Evolutionary conservation across 2,888 invertebrate species (phyloP).

Genomic region (Hypselothyrea guttata): DNA sequence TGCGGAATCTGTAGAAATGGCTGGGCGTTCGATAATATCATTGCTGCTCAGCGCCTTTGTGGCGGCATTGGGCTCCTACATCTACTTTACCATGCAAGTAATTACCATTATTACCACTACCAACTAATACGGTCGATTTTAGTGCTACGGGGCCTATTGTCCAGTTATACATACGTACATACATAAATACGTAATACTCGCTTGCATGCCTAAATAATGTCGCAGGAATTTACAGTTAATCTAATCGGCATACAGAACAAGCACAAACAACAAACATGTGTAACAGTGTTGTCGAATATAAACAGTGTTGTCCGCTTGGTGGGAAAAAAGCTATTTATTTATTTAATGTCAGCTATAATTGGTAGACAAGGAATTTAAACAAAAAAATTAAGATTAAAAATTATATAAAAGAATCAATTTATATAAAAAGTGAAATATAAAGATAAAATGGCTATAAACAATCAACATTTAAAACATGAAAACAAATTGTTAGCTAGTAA

Average conservation of each 20-base stretch:
- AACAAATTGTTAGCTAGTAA: no score
- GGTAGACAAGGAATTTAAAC: no score
- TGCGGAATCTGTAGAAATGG: constrained; percentile 46
- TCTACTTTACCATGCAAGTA: constrained; percentile 79
- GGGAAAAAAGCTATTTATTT: no score
- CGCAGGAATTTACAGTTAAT: constrained; percentile 12
- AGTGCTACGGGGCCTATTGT: not conserved
- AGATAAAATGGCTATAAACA: no score
- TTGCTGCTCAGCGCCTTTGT: constrained; percentile 78
- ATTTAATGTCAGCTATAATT: no score
- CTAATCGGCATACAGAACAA: constrained; percentile 7
- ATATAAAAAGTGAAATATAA: no score
- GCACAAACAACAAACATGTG: not conserved
- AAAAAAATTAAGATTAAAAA: no score
- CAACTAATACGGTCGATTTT: constrained; percentile 2
- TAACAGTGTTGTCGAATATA: not conserved
- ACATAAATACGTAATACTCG: no score
- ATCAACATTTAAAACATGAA: no score
- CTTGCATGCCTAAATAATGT: constrained; percentile 17
- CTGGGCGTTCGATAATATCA: constrained; percentile 69
- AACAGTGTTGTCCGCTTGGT: not conserved
- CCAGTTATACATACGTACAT: constrained; percentile 1
- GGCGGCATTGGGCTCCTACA: constrained; percentile 78
- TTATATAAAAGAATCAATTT: no score
- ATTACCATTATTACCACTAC: constrained; percentile 47